Evolutionary conservation across 2,888 invertebrate species (phyloP), one percentile per base, ranked within the genome.

Genomic region (Chrysomela aeneicollis): DNA sequence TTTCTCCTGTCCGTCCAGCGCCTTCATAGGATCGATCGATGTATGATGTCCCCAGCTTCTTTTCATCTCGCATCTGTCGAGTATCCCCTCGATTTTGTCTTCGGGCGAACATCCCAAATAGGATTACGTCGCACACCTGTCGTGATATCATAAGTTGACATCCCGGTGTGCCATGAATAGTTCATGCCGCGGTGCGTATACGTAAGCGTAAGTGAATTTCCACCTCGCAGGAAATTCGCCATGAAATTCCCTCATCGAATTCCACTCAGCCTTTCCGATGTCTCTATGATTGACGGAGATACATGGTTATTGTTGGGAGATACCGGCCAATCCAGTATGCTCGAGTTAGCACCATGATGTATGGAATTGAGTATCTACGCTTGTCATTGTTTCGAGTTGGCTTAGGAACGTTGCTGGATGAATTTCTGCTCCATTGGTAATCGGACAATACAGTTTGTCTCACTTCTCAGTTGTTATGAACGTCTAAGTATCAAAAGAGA

Each of bases 91-190:
- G n/a, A n/a, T n/a, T n/a, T n/a, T n/a, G n/a, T n/a, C n/a, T n/a
- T n/a, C n/a, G n/a, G n/a, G n/a, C n/a, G n/a, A n/a, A n/a, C n/a
- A 18, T 37, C 37, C 37, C 15, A 64, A 73, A 73, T 69, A 64
- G 63, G 64, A 68, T 71, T 71, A 73, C 54, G 59, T 64, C 18
- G 10, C 68, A 66, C 71, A 74, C 73, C 74, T 74, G 73, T 70
- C 73, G 64, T 71, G 65, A 59, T 53, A 53, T 74, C 71, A 73
- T 73, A 74, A 69, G 69, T 73, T 73, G 73, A 68, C 72, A 70
- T 72, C 69, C 63, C 61, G 73, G 73, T 70, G 71, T 64, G 63
- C 67, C 69, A 62, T 64, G 63, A 68, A 68, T 59, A 58, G 59
- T 57, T 59, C 61, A 61, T 35, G 61, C 71, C 67, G 66, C 63